Conservation (phyloP, 1,140 invertebrate genomes). For the Saccostrea cuccullata region DNA sequence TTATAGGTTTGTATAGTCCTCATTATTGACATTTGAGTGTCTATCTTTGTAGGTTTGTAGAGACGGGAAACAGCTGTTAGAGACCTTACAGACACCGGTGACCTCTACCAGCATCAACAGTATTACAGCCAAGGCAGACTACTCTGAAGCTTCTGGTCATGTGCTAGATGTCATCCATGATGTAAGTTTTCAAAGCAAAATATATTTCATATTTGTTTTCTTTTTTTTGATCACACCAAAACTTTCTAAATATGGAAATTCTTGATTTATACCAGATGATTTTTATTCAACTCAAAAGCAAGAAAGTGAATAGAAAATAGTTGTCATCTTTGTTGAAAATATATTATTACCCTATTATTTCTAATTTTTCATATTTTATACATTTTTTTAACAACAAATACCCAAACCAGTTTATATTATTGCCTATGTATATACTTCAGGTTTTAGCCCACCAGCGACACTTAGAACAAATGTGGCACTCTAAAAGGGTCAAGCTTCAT, state of each 20-base stretch:
- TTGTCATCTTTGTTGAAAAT: no score
- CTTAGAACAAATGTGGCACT: slow-evolving; percentile 95
- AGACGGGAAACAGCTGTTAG: slow-evolving; percentile 80
- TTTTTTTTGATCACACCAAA: no score
- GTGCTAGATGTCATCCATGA: slow-evolving; percentile 82
- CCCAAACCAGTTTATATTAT: no score
- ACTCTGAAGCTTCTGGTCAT: slow-evolving; percentile 88
- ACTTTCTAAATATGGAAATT: no score
- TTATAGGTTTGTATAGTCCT: not conserved
- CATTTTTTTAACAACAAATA: no score
- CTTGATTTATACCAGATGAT: no score
- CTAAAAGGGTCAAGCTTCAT: slow-evolving; percentile 94
- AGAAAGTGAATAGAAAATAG: no score
- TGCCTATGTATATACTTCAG: slow-evolving; percentile 80
- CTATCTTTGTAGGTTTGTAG: slow-evolving; percentile 75
- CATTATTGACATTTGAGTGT: slow-evolving; percentile 29
- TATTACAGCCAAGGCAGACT: slow-evolving; percentile 88
- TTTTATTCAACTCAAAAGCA: no score
- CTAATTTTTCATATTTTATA: no score
- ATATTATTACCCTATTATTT: no score
- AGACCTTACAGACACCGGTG: slow-evolving; percentile 78
- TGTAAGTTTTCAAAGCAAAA: slow-evolving; percentile 60
- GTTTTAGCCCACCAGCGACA: slow-evolving; percentile 95
- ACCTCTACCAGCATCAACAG: slow-evolving; percentile 85
- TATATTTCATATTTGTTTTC: no score